phyloP scores from a whole-genome alignment of 2,888 invertebrate genomes.

The Horisme vitalbata region DNA sequence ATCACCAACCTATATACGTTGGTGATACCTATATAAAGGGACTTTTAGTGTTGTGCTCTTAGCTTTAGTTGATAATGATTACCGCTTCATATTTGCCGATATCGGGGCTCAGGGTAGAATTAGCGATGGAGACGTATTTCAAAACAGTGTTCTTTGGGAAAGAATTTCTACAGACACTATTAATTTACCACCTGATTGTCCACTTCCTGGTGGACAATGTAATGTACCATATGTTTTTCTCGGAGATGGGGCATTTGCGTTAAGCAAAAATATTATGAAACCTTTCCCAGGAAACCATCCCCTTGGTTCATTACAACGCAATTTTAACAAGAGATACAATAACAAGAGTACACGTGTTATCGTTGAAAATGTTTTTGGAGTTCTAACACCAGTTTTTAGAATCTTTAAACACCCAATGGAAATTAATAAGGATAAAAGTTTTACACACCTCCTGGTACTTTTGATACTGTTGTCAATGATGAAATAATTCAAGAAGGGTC shows the following conservation, averaged over 20 bases:
- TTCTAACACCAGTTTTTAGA: slow-evolving; percentile 8
- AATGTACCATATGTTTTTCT: slow-evolving; percentile 28
- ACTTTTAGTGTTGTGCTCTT: slow-evolving; percentile 29
- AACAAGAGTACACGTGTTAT: slow-evolving; percentile 18
- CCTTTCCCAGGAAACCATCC: too few relatives aligned
- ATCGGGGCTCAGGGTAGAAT: slow-evolving; percentile 21
- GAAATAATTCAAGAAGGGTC: slow-evolving; percentile 1
- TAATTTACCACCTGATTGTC: slow-evolving; percentile 17
- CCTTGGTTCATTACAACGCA: slow-evolving; percentile 13
- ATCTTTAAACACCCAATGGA: slow-evolving; percentile 4
- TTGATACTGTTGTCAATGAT: slow-evolving; percentile 8
- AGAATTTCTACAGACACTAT: slow-evolving; percentile 8
- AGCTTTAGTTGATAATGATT: slow-evolving; percentile 26
- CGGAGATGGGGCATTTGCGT: slow-evolving; percentile 25
- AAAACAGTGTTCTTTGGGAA: slow-evolving; percentile 12
- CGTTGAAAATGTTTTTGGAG: slow-evolving; percentile 17
- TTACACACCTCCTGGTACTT: slow-evolving; percentile 15
- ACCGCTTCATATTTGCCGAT: slow-evolving; percentile 20
- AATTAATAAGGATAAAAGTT: slow-evolving; percentile 5
- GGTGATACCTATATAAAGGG: too few relatives aligned
- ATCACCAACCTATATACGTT: too few relatives aligned
- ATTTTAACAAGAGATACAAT: slow-evolving; percentile 20
- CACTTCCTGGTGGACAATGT: slow-evolving; percentile 19
- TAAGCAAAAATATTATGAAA: slow-evolving; percentile 23
- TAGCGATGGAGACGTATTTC: slow-evolving; percentile 24